phyloP scores from a whole-genome alignment of 1,140 invertebrate species.

The Tetragonula clypearis region DNA sequence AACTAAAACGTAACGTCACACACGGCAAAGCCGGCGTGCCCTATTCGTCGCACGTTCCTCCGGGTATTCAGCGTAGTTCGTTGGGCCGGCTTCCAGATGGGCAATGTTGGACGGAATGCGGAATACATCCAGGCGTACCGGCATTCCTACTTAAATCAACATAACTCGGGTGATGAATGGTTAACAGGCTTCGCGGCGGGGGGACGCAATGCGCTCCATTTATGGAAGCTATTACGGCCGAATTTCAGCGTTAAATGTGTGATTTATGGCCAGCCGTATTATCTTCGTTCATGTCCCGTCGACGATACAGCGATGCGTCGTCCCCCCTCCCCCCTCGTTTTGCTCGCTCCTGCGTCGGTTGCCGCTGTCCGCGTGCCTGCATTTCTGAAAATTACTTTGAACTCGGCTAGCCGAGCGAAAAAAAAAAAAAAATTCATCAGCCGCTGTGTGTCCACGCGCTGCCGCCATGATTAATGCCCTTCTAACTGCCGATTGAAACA shows the following conservation, averaged over 20 bases:
- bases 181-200: slow-evolving; percentile 59
- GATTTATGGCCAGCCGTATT: slow-evolving; percentile 67
- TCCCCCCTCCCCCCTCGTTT: background rate
- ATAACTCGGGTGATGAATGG: slow-evolving; percentile 72
- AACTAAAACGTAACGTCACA: slow-evolving; percentile 14
- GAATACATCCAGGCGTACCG: slow-evolving; percentile 61
- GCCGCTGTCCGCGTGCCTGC: background rate
- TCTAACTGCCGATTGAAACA: slow-evolving; percentile 53
- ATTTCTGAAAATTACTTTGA: slow-evolving; percentile 59
- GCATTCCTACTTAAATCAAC: slow-evolving; percentile 73
- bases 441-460: slow-evolving; percentile 36
- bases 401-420: slow-evolving; percentile 31
- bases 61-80: slow-evolving; percentile 49
- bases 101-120: slow-evolving; percentile 66
- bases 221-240: slow-evolving; percentile 69
- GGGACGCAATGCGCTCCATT: slow-evolving; percentile 66
- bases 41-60: slow-evolving; percentile 64
- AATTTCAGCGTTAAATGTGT: slow-evolving; percentile 71
- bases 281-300: slow-evolving; percentile 66
- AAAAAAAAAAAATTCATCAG: slow-evolving; percentile 47
- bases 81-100: slow-evolving; percentile 61
- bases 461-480: slow-evolving; percentile 55
- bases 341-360: background rate
- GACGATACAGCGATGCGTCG: slow-evolving; percentile 54
- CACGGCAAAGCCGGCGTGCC: background rate